Evolutionary conservation across 2,113 vertebrate genomes (phyloP).

Genomic region (Myxocyprinus asiaticus): DNA sequence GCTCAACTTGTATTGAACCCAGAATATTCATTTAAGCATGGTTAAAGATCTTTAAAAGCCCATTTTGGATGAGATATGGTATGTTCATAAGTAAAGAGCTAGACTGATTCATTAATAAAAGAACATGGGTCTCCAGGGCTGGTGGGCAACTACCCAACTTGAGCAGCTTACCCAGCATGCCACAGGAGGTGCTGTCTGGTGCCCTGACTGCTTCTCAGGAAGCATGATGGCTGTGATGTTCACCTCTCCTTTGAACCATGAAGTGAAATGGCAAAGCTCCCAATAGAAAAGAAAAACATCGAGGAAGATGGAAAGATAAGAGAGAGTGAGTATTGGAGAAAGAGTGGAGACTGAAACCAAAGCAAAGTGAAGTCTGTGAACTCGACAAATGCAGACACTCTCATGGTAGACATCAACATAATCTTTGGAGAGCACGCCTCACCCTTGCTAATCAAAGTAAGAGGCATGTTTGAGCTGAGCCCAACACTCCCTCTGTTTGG

Average conservation of each 20-base stretch:
- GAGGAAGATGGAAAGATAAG: conserved; percentile 5
- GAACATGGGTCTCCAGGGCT: conserved; percentile 18
- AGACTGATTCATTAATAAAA: conserved; percentile 18
- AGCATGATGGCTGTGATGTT: conserved; percentile 25
- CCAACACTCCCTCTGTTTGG: not conserved
- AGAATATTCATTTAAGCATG: not conserved
- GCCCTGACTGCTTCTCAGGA: conserved; percentile 26
- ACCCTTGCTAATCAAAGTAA: conserved; percentile 25
- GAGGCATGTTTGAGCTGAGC: conserved; percentile 19
- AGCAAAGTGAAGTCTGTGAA: not conserved
- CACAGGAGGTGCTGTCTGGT: conserved; percentile 43
- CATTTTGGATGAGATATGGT: not conserved
- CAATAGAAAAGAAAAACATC: conserved; percentile 19
- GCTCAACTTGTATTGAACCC: no score
- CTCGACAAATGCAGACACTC: not conserved
- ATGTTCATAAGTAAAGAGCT: not conserved
- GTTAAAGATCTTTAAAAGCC: not conserved
- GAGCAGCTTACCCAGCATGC: conserved; percentile 56
- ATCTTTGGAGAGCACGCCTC: conserved; percentile 19
- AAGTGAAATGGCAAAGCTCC: conserved; percentile 19
- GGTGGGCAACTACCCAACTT: conserved; percentile 33
- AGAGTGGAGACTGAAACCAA: conserved; percentile 13
- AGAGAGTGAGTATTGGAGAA: conserved; percentile 16
- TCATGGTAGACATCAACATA: not conserved
- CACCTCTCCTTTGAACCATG: conserved; percentile 32